Percentiles rank a stretch among this genome's conserved stretches.
Conservation (phyloP, 1,140 invertebrate species). For the Hylaeus volcanicus region DNA sequence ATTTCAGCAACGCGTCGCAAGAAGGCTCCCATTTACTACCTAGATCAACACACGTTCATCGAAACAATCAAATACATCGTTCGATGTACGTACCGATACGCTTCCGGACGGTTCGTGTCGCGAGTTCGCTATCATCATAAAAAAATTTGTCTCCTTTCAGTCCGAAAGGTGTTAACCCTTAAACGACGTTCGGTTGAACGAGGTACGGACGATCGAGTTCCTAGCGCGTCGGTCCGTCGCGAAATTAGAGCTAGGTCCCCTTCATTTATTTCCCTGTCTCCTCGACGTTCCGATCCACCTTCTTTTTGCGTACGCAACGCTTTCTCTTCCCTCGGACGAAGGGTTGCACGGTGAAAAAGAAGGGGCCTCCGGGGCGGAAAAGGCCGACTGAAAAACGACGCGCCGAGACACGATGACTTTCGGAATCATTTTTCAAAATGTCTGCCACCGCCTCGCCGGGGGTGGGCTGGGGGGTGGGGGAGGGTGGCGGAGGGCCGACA, state of each 20-base stretch:
- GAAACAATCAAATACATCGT: too few species aligned
- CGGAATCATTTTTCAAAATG: constrained; percentile 79
- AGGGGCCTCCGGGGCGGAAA: background rate
- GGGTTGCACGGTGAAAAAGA: constrained; percentile 38
- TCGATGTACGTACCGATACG: too few species aligned
- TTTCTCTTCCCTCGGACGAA: constrained; percentile 56
- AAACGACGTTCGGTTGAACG: background rate
- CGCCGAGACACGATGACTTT: constrained; percentile 71
- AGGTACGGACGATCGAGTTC: background rate
- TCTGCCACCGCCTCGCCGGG: constrained; percentile 68
- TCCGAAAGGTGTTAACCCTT: too few species aligned
- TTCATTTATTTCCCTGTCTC: constrained; percentile 61
- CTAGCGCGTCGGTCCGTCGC: constrained; percentile 17
- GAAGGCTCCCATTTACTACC: too few species aligned
- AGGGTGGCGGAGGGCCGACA: constrained; percentile 38
- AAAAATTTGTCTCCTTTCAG: too few species aligned
- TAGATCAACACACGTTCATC: too few species aligned
- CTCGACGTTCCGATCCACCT: constrained; percentile 46
- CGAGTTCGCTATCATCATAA: too few species aligned
- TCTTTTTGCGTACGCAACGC: constrained; percentile 52
- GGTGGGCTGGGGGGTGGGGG: background rate
- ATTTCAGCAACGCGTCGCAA: too few species aligned
- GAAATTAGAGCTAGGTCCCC: constrained; percentile 33
- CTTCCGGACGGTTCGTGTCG: too few species aligned
- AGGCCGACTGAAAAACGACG: constrained; percentile 59